Conservation (phyloP, 1,140 invertebrate genomes). For the Hylaeus volcanicus region DNA sequence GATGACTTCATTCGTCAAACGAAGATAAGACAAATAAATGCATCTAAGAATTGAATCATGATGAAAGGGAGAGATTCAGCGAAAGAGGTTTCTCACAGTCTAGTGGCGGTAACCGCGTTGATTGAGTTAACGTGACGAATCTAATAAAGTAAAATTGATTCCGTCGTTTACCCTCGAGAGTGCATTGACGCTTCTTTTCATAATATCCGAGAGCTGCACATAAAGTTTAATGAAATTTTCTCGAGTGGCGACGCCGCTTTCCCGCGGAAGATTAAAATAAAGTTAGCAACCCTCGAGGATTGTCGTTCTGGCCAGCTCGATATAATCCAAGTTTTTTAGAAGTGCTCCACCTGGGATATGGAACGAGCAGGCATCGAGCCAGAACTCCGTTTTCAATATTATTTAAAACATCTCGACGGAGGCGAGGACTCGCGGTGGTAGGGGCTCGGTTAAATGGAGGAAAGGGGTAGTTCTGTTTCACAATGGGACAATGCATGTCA, state of each 20-base stretch:
- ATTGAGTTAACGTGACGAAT: neutral
- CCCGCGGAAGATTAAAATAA: slow-evolving; percentile 19
- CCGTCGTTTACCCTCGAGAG: neutral
- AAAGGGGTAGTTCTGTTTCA: slow-evolving; percentile 67
- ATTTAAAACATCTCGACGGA: slow-evolving; percentile 73
- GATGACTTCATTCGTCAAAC: too few species aligned
- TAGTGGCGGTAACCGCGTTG: too few species aligned
- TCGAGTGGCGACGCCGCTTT: neutral
- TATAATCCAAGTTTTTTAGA: slow-evolving; percentile 63
- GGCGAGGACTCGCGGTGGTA: slow-evolving; percentile 10
- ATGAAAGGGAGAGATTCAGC: too few species aligned
- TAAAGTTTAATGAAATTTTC: slow-evolving; percentile 37
- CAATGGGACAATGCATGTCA: slow-evolving; percentile 74
- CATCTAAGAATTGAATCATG: too few species aligned
- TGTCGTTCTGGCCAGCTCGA: slow-evolving; percentile 41
- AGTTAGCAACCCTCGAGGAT: slow-evolving; percentile 30
- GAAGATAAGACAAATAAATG: too few species aligned
- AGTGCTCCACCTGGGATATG: slow-evolving; percentile 55
- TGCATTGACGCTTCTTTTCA: neutral
- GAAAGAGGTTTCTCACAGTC: too few species aligned
- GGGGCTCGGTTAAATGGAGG: slow-evolving; percentile 59
- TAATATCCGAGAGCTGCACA: neutral
- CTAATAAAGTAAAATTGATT: slow-evolving; percentile 8
- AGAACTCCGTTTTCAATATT: slow-evolving; percentile 75
- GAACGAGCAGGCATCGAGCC: slow-evolving; percentile 70